phyloP scores from a whole-genome alignment of 2,888 invertebrate species.

The Heteromyza rotundicornis region DNA sequence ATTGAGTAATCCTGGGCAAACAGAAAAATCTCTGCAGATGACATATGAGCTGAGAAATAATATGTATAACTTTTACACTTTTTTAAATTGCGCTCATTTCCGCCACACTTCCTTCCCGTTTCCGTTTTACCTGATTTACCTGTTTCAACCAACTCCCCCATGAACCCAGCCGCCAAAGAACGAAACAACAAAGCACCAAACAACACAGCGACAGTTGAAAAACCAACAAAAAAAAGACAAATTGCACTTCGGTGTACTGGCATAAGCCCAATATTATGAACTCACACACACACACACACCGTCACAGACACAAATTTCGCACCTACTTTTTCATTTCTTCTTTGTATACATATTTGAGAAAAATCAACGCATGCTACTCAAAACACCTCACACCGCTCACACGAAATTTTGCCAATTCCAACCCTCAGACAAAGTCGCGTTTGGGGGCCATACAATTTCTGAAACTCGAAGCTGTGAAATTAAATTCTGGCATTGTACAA shows the following conservation, averaged over 20 bases:
- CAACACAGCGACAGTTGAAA: not conserved
- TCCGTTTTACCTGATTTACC: not conserved
- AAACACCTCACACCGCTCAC: too few relatives aligned
- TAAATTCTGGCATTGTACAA: constrained; percentile 26
- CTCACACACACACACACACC: not conserved
- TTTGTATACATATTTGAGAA: not conserved
- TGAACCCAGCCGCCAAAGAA: too few relatives aligned
- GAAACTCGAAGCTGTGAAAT: not conserved
- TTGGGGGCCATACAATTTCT: not conserved
- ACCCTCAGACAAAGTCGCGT: not conserved
- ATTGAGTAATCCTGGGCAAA: too few relatives aligned
- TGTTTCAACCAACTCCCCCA: too few relatives aligned
- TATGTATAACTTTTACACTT: not conserved
- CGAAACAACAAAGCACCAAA: not conserved
- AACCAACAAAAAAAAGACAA: too few relatives aligned
- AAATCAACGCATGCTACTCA: not conserved
- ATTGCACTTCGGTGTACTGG: not conserved
- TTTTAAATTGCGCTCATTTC: not conserved
- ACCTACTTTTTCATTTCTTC: constrained; percentile 3
- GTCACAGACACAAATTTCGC: not conserved
- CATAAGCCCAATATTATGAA: not conserved
- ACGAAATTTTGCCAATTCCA: not conserved
- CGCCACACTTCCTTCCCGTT: not conserved
- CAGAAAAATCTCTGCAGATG: not conserved
- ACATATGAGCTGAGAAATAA: not conserved